Percentiles rank a stretch among this genome's conserved stretches.
Conservation (phyloP, 2,113 vertebrate genomes). For the Columba janthina region DNA sequence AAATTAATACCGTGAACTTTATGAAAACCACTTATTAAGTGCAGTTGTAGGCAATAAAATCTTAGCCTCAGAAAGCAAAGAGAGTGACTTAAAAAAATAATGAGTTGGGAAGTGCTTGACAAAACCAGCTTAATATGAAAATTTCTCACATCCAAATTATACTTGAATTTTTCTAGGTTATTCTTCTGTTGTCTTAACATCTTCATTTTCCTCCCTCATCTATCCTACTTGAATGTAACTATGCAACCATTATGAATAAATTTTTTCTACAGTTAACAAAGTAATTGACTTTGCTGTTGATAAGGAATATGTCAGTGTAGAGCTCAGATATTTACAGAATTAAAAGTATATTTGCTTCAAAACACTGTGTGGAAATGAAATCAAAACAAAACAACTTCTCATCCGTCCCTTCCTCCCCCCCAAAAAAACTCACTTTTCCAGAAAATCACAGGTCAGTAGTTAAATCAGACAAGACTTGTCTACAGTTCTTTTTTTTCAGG, state of each 20-base stretch:
- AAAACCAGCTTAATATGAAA: not conserved
- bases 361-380: not conserved
- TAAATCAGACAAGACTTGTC: not conserved
- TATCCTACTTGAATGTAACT: not conserved
- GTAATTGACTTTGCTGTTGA: not conserved
- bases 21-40: not conserved
- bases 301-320: not conserved
- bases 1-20: not conserved
- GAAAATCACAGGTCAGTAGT: not conserved
- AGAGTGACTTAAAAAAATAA: not conserved
- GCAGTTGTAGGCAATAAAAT: not conserved
- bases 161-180: not conserved
- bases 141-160: not conserved
- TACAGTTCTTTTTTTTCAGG: not conserved
- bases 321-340: not conserved
- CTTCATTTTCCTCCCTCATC: not conserved
- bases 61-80: not conserved
- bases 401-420: rapidly evolving
- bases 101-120: rapidly evolving
- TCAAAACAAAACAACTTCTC: not conserved
- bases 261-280: not conserved
- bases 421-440: not conserved
- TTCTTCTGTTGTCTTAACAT: not conserved
- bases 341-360: not conserved
- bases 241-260: not conserved